Evolutionary conservation across 92 coral and sea anemone species (phyloP).

Genomic region (Nematostella vectensis): DNA sequence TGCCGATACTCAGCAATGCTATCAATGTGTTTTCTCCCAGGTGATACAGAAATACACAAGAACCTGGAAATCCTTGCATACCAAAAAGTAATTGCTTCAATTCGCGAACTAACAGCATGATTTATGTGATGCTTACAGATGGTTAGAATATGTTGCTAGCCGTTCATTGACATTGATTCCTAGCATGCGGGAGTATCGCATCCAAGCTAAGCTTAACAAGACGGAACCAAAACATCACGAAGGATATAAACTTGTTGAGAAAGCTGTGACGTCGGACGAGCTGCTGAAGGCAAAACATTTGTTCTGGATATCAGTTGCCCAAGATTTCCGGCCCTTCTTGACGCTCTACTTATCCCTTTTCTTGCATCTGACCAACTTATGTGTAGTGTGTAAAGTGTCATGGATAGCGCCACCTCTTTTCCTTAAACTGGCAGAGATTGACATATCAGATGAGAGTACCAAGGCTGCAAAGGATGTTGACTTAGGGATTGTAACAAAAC

Average conservation of each 20-base stretch:
- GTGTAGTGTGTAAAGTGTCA: too few relatives aligned
- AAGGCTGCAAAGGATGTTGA: conserved; percentile 44
- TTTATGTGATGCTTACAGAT: conserved; percentile 35
- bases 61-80: too few relatives aligned
- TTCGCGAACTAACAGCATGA: too few relatives aligned
- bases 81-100: too few relatives aligned
- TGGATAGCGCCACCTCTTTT: conserved; percentile 32
- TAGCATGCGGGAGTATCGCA: conserved; percentile 47
- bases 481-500: conserved; percentile 49
- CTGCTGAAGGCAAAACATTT: conserved; percentile 68
- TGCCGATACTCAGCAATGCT: too few relatives aligned
- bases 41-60: too few relatives aligned
- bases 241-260: conserved; percentile 39
- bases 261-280: conserved; percentile 44
- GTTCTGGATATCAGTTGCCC: conserved; percentile 69
- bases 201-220: conserved; percentile 40
- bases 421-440: conserved; percentile 41
- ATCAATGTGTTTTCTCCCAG: too few relatives aligned
- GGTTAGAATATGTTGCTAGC: conserved; percentile 62
- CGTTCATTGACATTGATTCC: conserved; percentile 53
- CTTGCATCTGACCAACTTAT: too few relatives aligned
- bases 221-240: conserved; percentile 74
- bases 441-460: conserved; percentile 37
- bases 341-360: too few relatives aligned
- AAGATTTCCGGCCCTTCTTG: conserved; percentile 67